Percentiles rank a stretch among this genome's conserved stretches.
These are phyloP conservation scores for Podotricha telesiphe DNA, from an alignment of 2,888 invertebrate genomes.

Conservation along the genomic window DNA sequence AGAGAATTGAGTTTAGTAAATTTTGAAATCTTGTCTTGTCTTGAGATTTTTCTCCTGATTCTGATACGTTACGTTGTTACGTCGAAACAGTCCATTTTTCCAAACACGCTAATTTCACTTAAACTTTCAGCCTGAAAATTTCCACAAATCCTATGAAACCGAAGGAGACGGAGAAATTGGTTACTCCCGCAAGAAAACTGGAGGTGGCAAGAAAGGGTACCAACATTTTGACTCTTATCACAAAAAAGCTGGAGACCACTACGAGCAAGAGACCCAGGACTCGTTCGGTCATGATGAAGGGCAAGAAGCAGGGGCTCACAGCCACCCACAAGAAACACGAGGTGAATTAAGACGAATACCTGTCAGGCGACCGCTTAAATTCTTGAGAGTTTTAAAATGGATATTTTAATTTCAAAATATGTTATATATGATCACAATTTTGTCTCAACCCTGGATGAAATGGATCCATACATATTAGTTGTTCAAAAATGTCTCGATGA, in stretches of 20 bases:
- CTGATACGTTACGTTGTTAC: too few relatives aligned
- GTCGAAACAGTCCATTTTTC: too few relatives aligned
- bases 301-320: conserved; percentile 75
- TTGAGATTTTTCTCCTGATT: too few relatives aligned
- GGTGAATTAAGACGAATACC: conserved; percentile 60
- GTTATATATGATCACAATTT: neutral
- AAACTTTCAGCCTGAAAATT: conserved; percentile 56
- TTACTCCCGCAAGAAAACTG: conserved; percentile 85
- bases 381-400: conserved; percentile 61
- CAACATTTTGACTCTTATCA: conserved; percentile 89
- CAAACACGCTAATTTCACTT: neutral
- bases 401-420: conserved; percentile 49
- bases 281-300: conserved; percentile 85
- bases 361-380: conserved; percentile 60
- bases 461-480: too few relatives aligned
- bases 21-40: too few relatives aligned
- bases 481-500: too few relatives aligned
- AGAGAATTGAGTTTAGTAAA: neutral
- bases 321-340: conserved; percentile 67
- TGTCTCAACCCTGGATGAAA: neutral
- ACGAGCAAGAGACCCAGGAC: conserved; percentile 87
- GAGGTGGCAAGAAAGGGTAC: conserved; percentile 88
- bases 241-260: conserved; percentile 88
- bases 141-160: conserved; percentile 84
- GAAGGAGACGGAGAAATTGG: conserved; percentile 87